phyloP scores from a whole-genome alignment of 2,797 vertebrate species.

The Channa striata region DNA sequence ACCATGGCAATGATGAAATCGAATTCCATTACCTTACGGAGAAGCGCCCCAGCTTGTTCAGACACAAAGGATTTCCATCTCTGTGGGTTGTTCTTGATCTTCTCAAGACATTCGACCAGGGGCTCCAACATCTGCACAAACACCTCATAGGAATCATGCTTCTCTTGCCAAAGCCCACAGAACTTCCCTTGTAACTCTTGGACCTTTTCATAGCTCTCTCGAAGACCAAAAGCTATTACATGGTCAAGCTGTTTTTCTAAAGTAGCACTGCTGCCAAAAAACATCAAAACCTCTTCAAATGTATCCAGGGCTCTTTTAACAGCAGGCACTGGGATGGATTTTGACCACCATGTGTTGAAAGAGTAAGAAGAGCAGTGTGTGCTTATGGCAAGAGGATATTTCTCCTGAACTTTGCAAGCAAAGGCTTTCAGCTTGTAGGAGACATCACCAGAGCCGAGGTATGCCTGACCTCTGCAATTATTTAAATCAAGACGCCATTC shows the following conservation, averaged over 20 bases:
- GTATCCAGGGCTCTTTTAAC: conserved; percentile 83
- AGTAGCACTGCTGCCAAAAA: conserved; percentile 78
- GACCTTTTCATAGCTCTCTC: conserved; percentile 87
- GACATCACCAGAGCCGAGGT: conserved; percentile 86
- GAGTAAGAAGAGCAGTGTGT: conserved; percentile 87
- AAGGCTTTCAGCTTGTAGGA: conserved; percentile 88
- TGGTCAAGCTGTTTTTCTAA: conserved; percentile 86
- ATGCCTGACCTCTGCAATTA: conserved; percentile 87
- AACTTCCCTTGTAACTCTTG: conserved; percentile 86
- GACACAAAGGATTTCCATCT: conserved; percentile 79
- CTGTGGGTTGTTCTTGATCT: conserved; percentile 82
- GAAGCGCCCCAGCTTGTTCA: conserved; percentile 78
- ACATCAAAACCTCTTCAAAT: conserved; percentile 84
- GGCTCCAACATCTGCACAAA: conserved; percentile 88
- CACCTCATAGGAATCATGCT: conserved; percentile 87
- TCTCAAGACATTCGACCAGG: conserved; percentile 84
- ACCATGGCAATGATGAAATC: conserved; percentile 88
- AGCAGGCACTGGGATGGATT: conserved; percentile 84
- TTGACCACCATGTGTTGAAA: conserved; percentile 89
- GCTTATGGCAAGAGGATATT: conserved; percentile 86
- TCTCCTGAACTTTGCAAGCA: conserved; percentile 87
- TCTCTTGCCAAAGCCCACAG: conserved; percentile 84
- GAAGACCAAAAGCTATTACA: conserved; percentile 82
- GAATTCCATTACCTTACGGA: conserved; percentile 83
- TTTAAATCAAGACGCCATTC: conserved; percentile 85